Conservation (phyloP, 2,888 invertebrate genomes). For the Hanleya hanleyi region DNA sequence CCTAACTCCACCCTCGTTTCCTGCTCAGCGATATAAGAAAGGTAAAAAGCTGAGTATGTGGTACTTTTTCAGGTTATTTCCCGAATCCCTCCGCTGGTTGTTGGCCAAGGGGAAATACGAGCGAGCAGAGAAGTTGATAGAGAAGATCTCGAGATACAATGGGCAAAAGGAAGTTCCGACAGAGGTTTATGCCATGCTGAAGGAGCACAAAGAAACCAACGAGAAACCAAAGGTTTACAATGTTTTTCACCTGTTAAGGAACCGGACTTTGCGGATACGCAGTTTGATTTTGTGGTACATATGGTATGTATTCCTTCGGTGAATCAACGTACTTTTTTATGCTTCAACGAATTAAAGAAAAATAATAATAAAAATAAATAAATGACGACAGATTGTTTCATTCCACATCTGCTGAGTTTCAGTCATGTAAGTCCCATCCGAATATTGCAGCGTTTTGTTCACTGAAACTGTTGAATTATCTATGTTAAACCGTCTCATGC, state of each 20-base stretch:
- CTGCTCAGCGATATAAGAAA: too few species aligned
- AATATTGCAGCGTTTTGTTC: too few species aligned
- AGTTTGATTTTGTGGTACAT: neutral
- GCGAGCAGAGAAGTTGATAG: slow-evolving; percentile 45
- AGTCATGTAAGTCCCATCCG: too few species aligned
- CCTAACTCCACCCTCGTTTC: too few species aligned
- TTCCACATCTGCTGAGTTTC: too few species aligned
- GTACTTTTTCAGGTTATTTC: slow-evolving; percentile 65
- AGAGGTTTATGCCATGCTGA: neutral
- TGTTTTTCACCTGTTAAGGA: neutral
- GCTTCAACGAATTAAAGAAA: too few species aligned
- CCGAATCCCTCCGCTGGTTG: slow-evolving; percentile 68
- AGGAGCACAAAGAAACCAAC: neutral
- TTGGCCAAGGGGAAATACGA: slow-evolving; percentile 49
- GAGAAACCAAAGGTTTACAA: neutral
- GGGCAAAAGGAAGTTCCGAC: neutral
- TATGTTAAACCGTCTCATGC: too few species aligned
- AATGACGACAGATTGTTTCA: too few species aligned
- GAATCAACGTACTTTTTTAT: too few species aligned
- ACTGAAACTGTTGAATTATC: too few species aligned
- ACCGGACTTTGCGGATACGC: neutral
- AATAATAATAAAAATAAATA: too few species aligned
- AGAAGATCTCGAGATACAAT: slow-evolving; percentile 53
- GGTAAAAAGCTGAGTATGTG: too few species aligned
- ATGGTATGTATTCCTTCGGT: neutral